phyloP scores from a whole-genome alignment of 2,888 invertebrate genomes.

The Calameuta filiformis region DNA sequence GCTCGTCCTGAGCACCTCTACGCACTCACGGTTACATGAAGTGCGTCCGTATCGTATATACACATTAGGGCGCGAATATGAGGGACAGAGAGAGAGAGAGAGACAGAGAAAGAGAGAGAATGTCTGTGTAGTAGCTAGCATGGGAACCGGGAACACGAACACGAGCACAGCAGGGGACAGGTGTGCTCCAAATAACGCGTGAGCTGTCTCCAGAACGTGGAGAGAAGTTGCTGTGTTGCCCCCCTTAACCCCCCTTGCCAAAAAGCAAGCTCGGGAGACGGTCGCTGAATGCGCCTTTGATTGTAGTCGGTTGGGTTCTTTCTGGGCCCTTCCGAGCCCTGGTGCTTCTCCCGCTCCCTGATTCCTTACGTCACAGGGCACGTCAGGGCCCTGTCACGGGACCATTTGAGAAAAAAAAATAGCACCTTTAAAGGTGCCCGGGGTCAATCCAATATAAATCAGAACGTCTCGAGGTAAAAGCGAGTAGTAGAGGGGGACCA shows the following conservation, averaged over 20 bases:
- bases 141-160: slow-evolving; percentile 33
- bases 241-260: slow-evolving; percentile 26
- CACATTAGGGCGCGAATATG: neutral
- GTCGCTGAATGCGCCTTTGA: slow-evolving; percentile 56
- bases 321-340: slow-evolving; percentile 13
- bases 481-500: slow-evolving; percentile 18
- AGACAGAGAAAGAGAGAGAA: neutral
- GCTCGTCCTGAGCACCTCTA: slow-evolving; percentile 35
- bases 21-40: slow-evolving; percentile 7
- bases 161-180: slow-evolving; percentile 41
- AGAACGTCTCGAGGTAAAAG: slow-evolving; percentile 39
- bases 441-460: slow-evolving; percentile 62
- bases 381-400: slow-evolving; percentile 29
- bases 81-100: slow-evolving; percentile 1
- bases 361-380: slow-evolving; percentile 15
- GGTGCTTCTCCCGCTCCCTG: slow-evolving; percentile 20
- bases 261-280: slow-evolving; percentile 34
- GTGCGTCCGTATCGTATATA: neutral
- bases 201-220: slow-evolving; percentile 39
- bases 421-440: slow-evolving; percentile 49
- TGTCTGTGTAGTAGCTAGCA: neutral
- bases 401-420: slow-evolving; percentile 46
- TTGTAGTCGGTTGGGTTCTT: slow-evolving; percentile 51
- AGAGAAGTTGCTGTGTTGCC: slow-evolving; percentile 30
- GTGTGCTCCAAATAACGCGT: slow-evolving; percentile 57